Evolutionary conservation across 2,797 vertebrate species (phyloP), one percentile per base, ranked within the genome.

Genomic region (Mormyrus hasselquistii): DNA sequence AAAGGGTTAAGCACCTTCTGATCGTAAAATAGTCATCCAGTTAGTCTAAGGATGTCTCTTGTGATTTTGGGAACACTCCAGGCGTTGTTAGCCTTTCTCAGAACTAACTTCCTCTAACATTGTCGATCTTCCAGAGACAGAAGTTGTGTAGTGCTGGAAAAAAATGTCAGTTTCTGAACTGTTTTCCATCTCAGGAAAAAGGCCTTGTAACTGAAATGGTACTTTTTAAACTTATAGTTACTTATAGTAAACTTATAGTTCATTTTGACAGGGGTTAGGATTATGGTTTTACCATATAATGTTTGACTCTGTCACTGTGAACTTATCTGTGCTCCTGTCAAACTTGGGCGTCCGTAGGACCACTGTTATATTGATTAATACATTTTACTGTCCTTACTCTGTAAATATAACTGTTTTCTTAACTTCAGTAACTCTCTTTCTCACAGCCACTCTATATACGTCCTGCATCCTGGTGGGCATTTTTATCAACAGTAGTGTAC

Each of bases 391-490:
- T 86, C 84, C 29, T 0, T 86, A 47, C 12, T 86, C 12, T 57
- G 34, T 86, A 52, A 38, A 57, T 38, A 19, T 34, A 52, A 57
- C 29, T 25, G 44, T 34, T 47, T 16, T 52, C 22, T 50, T 52
- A 50, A 84, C 41, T 84, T 50, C 82, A n/a, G 19, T 84, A 25
- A 50, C 41, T 44, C 16, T 79, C 8, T 79, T 79, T 44, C 73
- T 79, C 38, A 7, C 44, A 99, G 99, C 97, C 90, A 99, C 98
- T 22, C 93, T 99, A 29, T 99, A 99, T 76, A 96, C 99, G 1
- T 99, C 99, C 92, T 99, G 98, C 90, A 98, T 99, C 94, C 96
- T 99, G 94, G 92, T 99, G 91, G 99, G 99, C 82, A 97, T 99
- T 87, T 99, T 99, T 94, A 95, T 99, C 92, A 98, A 98, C 94